Conservation (phyloP, 2,797 vertebrate species). For the Squalus acanthias region DNA sequence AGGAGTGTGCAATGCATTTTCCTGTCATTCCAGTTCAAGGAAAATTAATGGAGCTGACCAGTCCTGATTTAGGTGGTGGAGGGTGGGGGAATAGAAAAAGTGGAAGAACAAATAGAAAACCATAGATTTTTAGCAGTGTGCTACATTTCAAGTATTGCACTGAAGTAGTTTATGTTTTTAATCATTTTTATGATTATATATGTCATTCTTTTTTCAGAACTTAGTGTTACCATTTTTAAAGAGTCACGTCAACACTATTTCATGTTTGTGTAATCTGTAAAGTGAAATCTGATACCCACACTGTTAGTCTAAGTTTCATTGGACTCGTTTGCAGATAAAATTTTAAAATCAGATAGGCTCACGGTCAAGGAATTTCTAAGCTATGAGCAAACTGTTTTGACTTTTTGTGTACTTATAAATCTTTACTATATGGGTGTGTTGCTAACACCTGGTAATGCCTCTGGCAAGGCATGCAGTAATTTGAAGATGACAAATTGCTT, state of each 20-base stretch:
- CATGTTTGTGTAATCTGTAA: neutral
- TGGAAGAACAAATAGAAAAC: neutral
- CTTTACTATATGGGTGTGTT: slow-evolving; percentile 47
- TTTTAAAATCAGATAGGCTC: slow-evolving; percentile 2
- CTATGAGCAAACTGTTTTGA: slow-evolving; percentile 33
- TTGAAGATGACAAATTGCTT: slow-evolving; percentile 49
- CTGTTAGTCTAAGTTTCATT: slow-evolving; percentile 6
- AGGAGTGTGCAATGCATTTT: slow-evolving; percentile 2
- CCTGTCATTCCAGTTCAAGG: neutral
- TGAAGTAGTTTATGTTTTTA: slow-evolving; percentile 23
- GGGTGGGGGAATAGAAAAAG: neutral
- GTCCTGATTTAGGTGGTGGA: neutral
- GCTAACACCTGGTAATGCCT: slow-evolving; percentile 53
- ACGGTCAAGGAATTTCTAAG: slow-evolving; percentile 6
- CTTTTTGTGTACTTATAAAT: slow-evolving; percentile 36
- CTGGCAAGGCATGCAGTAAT: slow-evolving; percentile 48
- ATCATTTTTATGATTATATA: neutral
- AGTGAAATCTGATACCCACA: slow-evolving; percentile 16
- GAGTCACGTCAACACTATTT: neutral
- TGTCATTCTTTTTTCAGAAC: slow-evolving; percentile 8
- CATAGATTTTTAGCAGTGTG: neutral
- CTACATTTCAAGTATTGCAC: neutral
- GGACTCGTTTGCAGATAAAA: neutral
- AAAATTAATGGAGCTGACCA: slow-evolving; percentile 16
- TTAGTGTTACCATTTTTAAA: slow-evolving; percentile 15